Evolutionary conservation across 2,113 vertebrate genomes (phyloP), one percentile per base, ranked within the genome.

Genomic region (Callipepla squamata): DNA sequence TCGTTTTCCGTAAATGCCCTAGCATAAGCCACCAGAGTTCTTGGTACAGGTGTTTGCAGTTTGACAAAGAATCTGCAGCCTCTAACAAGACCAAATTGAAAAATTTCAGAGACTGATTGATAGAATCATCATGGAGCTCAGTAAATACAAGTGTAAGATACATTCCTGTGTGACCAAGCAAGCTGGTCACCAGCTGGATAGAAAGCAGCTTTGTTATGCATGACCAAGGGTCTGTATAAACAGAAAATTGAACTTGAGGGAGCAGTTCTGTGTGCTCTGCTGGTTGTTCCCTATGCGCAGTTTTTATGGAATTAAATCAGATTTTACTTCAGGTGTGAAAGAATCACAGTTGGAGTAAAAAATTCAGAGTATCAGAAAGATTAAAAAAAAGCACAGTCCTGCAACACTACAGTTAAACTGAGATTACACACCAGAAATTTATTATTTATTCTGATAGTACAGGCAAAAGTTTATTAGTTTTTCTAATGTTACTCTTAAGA

Each of bases 61-160:
- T 40, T 83, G 25, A 51, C 38, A 36, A 83, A 78, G 6, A 40
- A 32, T 28, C 11, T 75, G 45, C 50, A 55, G 9, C 10, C 11
- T 65, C 48, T 58, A 38, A 42, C 34, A 42, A 17, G 9, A 53
- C 15, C 32, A 73, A 68, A 53, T 16, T 25, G 25, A 18, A 74
- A 85, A 62, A 82, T 57, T 16, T 62, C 22, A 48, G 32, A 15
- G 13, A 3, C 12, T 68, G 9, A 26, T 8, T 67, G 22, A 28
- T 36, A 67, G 30, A 69, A 78, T 1, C 7, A 38, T 63, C 11
- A 62, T 6, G 13, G 23, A 42, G 4, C 28, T 65, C 44, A 53
- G 17, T 15, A 63, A 63, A 74, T 7, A 53, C 11, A 12, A 68
- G 7, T 0, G 0, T 34, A 20, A 11, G n/a, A 7, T 62, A 28